Evolutionary conservation across 2,888 invertebrate genomes (phyloP), one percentile per base, ranked within the genome.

Genomic region (Chorisops tibialis): DNA sequence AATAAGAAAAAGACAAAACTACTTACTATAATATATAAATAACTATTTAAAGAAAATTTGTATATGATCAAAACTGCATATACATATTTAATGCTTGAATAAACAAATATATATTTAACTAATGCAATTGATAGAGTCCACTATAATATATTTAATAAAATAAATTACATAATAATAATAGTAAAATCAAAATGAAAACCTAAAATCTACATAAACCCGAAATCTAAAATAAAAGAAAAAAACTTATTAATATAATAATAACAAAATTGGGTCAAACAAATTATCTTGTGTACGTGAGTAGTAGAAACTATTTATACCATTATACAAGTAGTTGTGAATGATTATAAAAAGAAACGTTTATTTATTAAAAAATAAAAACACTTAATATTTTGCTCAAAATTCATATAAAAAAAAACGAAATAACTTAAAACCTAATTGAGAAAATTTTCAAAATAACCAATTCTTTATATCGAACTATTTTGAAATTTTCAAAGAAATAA

Each of bases 61-160:
- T 41, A 30, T 30, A 30, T 30, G 11, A 16, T 14, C n/a, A 41
- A n/a, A 41, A 5, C 6, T 5, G 12, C 12, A n/a, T 12, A 16
- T 16, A 2, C 12, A 16, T n/a, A 41, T 12, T 5, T 41, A 14
- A 54, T 39, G 18, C 24, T 4, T 45, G 50, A 51, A 21, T 21
- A 43, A 24, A 51, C 51, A 18, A 61, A 52, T 51, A 50, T 51
- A 51, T 60, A 50, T 51, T 45, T 43, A 52, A 51, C 19, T 61
- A 61, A 51, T 61, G 52, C 61, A 61, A n/a, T 61, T 61, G 51
- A 61, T 61, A 52, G 47, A 52, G 52, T 61, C 50, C 61, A 51
- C 51, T 51, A 51, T 61, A 61, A 45, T 51, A 43, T 61, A 41
- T 14, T 61, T 50, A 45, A 30, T 14, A 50, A 61, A 43, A 22